Percentiles rank a stretch among this genome's conserved stretches.
These are phyloP conservation scores for Ennomos quercinarius DNA, from an alignment of 2,888 invertebrate genomes.

Conservation along the genomic window DNA sequence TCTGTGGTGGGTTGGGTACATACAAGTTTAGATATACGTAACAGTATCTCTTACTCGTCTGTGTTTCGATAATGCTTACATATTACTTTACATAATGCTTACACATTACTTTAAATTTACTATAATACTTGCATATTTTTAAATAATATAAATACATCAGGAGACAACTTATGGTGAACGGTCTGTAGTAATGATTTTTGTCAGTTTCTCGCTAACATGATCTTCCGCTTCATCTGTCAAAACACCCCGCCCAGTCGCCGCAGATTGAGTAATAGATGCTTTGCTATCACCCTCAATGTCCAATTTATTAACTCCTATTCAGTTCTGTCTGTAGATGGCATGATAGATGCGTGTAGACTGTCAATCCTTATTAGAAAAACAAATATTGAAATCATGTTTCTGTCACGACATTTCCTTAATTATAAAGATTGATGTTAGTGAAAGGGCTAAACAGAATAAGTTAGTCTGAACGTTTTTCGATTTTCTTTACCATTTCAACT, in stretches of 20 bases:
- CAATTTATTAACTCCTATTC: constrained; percentile 58
- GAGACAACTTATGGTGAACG: no score
- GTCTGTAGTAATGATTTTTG: no score
- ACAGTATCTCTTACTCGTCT: no score
- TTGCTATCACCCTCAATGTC: constrained; percentile 51
- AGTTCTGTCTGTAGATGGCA: constrained; percentile 34
- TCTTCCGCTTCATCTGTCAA: constrained; percentile 76
- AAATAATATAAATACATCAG: no score
- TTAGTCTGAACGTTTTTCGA: no score
- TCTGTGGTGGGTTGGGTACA: no score
- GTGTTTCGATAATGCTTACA: no score
- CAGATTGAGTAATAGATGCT: constrained; percentile 11
- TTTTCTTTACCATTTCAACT: no score
- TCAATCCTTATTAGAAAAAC: constrained; percentile 52
- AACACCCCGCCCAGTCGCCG: constrained; percentile 69
- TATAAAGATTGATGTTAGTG: neutral
- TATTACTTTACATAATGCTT: no score
- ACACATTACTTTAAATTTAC: no score
- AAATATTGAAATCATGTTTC: constrained; percentile 27
- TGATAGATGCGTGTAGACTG: constrained; percentile 46
- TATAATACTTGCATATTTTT: no score
- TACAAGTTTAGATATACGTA: no score
- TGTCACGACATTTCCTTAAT: constrained; percentile 16
- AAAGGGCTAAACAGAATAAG: neutral
- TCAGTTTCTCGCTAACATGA: constrained; percentile 58